Base-by-base conservation (phyloP, 2,113 vertebrate species). In the Osmerus eperlanus region DNA sequence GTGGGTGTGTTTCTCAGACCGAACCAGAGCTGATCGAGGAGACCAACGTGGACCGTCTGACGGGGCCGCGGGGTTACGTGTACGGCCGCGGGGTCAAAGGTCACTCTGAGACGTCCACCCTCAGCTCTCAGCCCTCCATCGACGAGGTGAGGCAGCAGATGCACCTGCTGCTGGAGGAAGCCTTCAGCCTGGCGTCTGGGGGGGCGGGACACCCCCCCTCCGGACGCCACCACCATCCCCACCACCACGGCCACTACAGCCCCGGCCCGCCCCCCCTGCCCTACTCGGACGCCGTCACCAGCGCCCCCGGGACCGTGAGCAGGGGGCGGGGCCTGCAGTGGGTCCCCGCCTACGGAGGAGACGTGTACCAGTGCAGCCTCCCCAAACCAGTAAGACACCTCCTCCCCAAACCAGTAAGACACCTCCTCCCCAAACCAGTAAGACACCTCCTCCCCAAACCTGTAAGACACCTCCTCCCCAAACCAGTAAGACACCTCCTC, bases 121-220 rank as follows among this genome's bases (percentile, higher is more conserved):
- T 99, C 86, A 99, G 97, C 91, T 99, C 97, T 12, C 97, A 99
- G 92, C 97, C 97, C 0, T 99, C 97, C 75, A 99, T 99, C 69
- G 96, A 99, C 9, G 97, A 99, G 86, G 97, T 99, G 75, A 90
- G 97, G 18, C 97, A 99, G 78, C 97, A 99, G 91, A 99, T 99
- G 97, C 97, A 99, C 84, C 91, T 99, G 90, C 92, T 99, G 66
- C 90, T 99, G 84, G 97, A 99, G 86, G 97, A 99, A 81, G 97
- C 97, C 25, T 99, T 99, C 90, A 99, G 96, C 88, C 89, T 99
- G 89, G 97, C 97, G 1, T 97, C 97, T 0, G 94, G 96, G 0
- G 96, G 36, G 1, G 36, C 36, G 4, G 36, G 97, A 41, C 96
- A 96, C 1, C 92, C 93, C 5, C 93, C 93, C 67, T 94, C 94